Base-by-base conservation (phyloP, 2,113 vertebrate genomes). In the Peromyscus leucopus region DNA sequence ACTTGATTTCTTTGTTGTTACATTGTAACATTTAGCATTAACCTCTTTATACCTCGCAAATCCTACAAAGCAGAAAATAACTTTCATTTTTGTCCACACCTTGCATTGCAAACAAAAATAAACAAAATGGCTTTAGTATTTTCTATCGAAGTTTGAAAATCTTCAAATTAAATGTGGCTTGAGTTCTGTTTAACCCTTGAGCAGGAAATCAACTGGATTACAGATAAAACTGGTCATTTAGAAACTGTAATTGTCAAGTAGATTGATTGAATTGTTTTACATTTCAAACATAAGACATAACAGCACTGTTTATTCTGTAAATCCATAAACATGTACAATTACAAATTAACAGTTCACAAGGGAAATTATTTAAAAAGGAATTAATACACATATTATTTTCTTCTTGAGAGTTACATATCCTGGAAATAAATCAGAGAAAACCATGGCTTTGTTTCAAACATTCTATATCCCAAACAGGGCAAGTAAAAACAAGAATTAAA, bases 391-490 rank as follows among this genome's bases (percentile, higher is more conserved):
- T 75, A 24, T 93, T 74, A 74, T 12, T 89, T 93, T 95, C 4
- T 78, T 89, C 55, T 89, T 17, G 10, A 31, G 24, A 90, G 4
- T 85, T 63, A 89, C 63, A 67, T 90, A 67, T 90, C 69, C 75
- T 91, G n/a, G 42, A 75, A 89, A 79, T 61, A 92, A 79, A 87
- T 80, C 26, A 16, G 61, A 88, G 48, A 63, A 92, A 93, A 95
- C 89, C 61, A 93, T 63, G 33, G 31, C 1, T 95, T 97, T 93
- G 39, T 72, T 95, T 96, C 94, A 36, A 89, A 82, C 24, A 88
- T 80, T 11, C 65, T 95, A 24, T 57, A 80, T 63, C 22, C 3
- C 36, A 92, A 97, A 88, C 0, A 46, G 26, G 28, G 16, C 17
- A 82, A 55, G 42, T 8, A 92, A 65, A 94, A 95, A 91, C 2